These are phyloP conservation scores for Sarcophaga variegata DNA, from an alignment of 2,888 invertebrate genomes.

Conservation along the genomic window DNA sequence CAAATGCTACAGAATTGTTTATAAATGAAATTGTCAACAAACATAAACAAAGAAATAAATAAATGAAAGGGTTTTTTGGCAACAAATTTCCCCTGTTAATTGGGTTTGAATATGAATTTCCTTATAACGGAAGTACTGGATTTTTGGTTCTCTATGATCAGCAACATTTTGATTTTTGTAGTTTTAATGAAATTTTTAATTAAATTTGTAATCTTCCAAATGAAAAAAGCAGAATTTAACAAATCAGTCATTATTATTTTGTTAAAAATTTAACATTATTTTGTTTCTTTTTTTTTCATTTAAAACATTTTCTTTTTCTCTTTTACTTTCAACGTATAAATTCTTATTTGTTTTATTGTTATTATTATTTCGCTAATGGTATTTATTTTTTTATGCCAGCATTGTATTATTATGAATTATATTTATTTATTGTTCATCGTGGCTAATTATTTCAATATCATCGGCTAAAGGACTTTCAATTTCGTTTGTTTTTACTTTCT, in stretches of 20 bases:
- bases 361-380: neutral
- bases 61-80: slow-evolving; percentile 50
- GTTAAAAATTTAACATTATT: slow-evolving; percentile 23
- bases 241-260: slow-evolving; percentile 61
- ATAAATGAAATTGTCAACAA: slow-evolving; percentile 1
- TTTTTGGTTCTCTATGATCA: slow-evolving; percentile 33
- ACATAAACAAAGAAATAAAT: neutral
- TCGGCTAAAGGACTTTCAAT: slow-evolving; percentile 82
- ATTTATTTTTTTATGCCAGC: neutral
- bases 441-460: slow-evolving; percentile 81
- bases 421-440: slow-evolving; percentile 76
- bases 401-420: neutral
- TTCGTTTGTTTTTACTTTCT: slow-evolving; percentile 70
- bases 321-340: slow-evolving; percentile 2
- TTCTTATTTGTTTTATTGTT: slow-evolving; percentile 10
- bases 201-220: slow-evolving; percentile 17
- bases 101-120: neutral
- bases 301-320: slow-evolving; percentile 23
- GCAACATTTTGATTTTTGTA: neutral
- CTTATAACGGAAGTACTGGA: slow-evolving; percentile 69
- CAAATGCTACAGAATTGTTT: slow-evolving; percentile 39
- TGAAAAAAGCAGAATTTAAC: slow-evolving; percentile 30
- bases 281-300: neutral
- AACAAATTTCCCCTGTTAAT: slow-evolving; percentile 38
- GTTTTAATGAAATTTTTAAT: slow-evolving; percentile 3